phyloP scores from a whole-genome alignment of 92 coral and sea anemone species.

The Palythoa grandiflora region DNA sequence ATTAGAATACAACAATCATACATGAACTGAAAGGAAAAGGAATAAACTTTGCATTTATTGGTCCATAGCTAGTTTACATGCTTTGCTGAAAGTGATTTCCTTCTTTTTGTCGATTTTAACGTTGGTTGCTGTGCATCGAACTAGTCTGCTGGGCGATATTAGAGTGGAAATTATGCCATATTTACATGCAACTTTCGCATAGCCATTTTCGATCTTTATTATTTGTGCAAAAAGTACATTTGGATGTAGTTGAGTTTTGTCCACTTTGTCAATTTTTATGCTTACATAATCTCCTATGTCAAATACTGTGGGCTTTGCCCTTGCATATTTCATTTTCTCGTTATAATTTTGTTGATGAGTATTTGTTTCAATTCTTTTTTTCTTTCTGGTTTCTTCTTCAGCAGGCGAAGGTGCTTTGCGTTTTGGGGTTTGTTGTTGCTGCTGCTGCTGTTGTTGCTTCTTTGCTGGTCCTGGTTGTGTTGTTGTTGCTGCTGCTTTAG shows the following conservation, averaged over 20 bases:
- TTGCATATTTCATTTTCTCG: conserved; percentile 12
- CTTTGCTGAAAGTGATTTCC: conserved; percentile 14
- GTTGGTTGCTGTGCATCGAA: conserved; percentile 1
- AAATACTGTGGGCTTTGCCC: conserved; percentile 20
- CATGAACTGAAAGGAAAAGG: neutral
- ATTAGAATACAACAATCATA: neutral
- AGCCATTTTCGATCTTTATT: conserved; percentile 1
- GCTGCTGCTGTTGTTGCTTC: conserved; percentile 14
- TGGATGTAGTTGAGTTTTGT: conserved; percentile 36
- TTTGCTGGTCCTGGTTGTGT: conserved; percentile 21
- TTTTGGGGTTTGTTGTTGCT: conserved; percentile 9
- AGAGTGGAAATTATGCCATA: conserved; percentile 8
- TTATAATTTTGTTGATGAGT: conserved; percentile 8
- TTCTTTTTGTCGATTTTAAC: neutral
- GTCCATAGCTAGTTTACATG: conserved; percentile 11
- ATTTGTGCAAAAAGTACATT: conserved; percentile 30
- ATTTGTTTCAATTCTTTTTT: conserved; percentile 19
- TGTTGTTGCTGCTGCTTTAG: conserved; percentile 10
- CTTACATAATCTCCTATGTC: conserved; percentile 45
- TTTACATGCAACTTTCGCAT: conserved; percentile 8
- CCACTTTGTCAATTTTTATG: conserved; percentile 50
- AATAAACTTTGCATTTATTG: conserved; percentile 2
- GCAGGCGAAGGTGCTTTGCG: conserved; percentile 23
- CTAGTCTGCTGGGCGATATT: conserved; percentile 1
- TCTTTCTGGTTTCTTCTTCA: conserved; percentile 45